These are phyloP conservation scores for Drosophila meridionalis DNA, from an alignment of 2,888 invertebrate genomes.

Conservation along the genomic window DNA sequence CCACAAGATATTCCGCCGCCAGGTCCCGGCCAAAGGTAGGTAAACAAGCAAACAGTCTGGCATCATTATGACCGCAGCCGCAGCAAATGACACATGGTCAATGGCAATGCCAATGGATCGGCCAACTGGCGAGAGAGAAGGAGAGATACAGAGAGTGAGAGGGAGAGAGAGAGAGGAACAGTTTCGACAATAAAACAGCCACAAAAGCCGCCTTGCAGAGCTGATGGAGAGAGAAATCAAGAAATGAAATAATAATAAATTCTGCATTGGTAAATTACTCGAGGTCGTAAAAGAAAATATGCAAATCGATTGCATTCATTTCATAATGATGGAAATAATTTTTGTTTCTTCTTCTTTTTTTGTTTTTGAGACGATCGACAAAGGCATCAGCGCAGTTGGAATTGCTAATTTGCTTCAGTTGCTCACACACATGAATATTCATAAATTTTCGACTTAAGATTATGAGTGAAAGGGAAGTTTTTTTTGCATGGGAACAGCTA, in stretches of 20 bases:
- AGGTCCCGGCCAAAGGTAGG: conserved; percentile 36
- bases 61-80: conserved; percentile 39
- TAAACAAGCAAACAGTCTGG: conserved; percentile 41
- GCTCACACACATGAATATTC: neutral
- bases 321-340: conserved; percentile 77
- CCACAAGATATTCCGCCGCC: conserved; percentile 29
- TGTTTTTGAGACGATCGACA: conserved; percentile 24
- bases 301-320: conserved; percentile 79
- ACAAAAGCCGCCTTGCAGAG: conserved; percentile 55
- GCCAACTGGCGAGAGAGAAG: conserved; percentile 14
- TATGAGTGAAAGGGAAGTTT: neutral
- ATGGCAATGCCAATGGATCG: conserved; percentile 25
- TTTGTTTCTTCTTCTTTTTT: conserved; percentile 20
- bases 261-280: conserved; percentile 75
- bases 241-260: conserved; percentile 81
- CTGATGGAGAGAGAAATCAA: conserved; percentile 76
- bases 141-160: conserved; percentile 19
- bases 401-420: neutral
- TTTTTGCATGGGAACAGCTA: neutral
- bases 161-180: neutral
- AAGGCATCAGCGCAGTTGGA: neutral
- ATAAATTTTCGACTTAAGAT: neutral
- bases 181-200: conserved; percentile 65
- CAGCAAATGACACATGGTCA: conserved; percentile 61
- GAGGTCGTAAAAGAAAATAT: conserved; percentile 77